Conservation (phyloP, 2,797 vertebrate genomes). For the Notolepis coatsorum region DNA sequence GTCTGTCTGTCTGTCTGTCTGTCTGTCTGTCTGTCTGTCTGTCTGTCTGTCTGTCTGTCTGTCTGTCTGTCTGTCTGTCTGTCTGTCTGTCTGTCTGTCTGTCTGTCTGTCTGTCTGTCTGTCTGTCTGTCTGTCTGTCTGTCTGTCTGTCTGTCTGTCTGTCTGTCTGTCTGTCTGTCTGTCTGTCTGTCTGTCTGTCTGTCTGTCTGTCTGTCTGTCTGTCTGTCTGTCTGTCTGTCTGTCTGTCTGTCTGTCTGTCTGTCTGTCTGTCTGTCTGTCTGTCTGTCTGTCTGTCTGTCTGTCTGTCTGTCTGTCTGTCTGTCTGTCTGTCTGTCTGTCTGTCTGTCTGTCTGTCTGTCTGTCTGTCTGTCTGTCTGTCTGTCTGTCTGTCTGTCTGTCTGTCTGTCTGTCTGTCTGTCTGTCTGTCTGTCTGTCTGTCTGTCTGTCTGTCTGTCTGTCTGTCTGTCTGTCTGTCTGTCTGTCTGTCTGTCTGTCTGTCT, state of each 20-base stretch:
- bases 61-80: neutral
- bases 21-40: neutral
- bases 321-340: neutral
- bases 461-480: neutral
- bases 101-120: neutral
- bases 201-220: neutral
- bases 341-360: neutral
- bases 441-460: slow-evolving; percentile 22
- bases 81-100: slow-evolving; percentile 5
- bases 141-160: slow-evolving; percentile 59
- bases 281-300: slow-evolving; percentile 58
- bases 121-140: neutral
- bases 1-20: neutral
- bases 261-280: slow-evolving; percentile 1
- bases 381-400: neutral
- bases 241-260: neutral
- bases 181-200: neutral
- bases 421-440: slow-evolving; percentile 55
- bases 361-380: slow-evolving; percentile 9
- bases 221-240: slow-evolving; percentile 6
- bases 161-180: slow-evolving; percentile 5
- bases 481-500: neutral
- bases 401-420: slow-evolving; percentile 6
- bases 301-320: slow-evolving; percentile 9
- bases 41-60: neutral